Percentiles rank a stretch among this genome's conserved stretches.
Conservation (phyloP, 2,888 invertebrate species). For the Pantelozetes paolii region DNA sequence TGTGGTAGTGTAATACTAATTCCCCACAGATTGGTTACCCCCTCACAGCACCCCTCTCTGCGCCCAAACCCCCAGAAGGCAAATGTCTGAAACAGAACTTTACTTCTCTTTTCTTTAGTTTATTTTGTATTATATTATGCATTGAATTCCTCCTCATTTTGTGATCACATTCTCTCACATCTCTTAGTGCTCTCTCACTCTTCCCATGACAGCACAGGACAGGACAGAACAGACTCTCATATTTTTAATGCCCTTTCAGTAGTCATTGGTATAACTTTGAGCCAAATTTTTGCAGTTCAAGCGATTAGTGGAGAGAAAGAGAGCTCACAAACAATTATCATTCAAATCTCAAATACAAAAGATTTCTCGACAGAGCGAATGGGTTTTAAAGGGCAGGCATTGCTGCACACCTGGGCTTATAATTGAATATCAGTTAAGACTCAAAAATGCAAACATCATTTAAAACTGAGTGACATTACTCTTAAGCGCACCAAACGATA, state of each 20-base stretch:
- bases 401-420: constrained; percentile 32
- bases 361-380: constrained; percentile 31
- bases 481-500: constrained; percentile 3
- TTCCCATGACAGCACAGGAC: constrained; percentile 29
- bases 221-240: constrained; percentile 15
- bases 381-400: constrained; percentile 12
- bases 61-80: constrained; percentile 21
- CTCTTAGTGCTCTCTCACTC: not conserved
- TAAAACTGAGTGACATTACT: constrained; percentile 36
- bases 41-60: not conserved
- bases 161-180: not conserved
- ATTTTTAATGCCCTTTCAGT: constrained; percentile 29
- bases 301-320: constrained; percentile 34
- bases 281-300: not conserved
- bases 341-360: constrained; percentile 36
- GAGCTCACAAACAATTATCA: constrained; percentile 35
- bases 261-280: not conserved
- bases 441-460: constrained; percentile 23
- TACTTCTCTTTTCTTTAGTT: constrained; percentile 33
- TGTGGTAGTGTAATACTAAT: constrained; percentile 37
- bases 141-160: constrained; percentile 21
- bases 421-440: constrained; percentile 35
- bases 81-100: constrained; percentile 33
- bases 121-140: constrained; percentile 28
- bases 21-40: constrained; percentile 17